Evolutionary conservation across 1,140 invertebrate species (phyloP).

Genomic region (Drosophila aff.): DNA sequence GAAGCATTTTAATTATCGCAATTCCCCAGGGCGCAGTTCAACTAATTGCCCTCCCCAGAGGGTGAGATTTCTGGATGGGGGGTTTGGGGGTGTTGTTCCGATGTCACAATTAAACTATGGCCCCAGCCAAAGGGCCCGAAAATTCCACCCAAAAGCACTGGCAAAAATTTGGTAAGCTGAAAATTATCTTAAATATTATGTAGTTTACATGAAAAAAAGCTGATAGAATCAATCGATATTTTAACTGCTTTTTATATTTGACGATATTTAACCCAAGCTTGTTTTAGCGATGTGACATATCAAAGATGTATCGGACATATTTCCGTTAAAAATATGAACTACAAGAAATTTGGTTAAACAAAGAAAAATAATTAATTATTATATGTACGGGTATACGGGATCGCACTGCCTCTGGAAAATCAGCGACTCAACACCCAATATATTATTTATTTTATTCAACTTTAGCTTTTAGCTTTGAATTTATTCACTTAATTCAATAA

Average conservation of each 20-base stretch:
- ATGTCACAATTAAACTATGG: conserved; percentile 79
- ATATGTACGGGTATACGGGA: no score
- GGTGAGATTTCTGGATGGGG: conserved; percentile 9
- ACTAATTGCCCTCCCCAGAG: conserved; percentile 70
- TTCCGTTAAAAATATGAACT: neutral
- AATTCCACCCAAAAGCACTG: conserved; percentile 20
- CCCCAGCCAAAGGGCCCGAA: conserved; percentile 44
- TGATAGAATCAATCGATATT: neutral
- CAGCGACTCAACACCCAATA: no score
- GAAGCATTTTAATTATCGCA: conserved; percentile 79
- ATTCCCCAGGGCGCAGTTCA: conserved; percentile 75
- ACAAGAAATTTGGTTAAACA: neutral
- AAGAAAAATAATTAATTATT: no score
- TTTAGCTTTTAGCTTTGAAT: neutral
- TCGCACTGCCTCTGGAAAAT: no score
- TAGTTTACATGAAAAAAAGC: no score
- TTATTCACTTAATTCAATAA: neutral
- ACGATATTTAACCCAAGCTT: neutral
- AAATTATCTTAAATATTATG: neutral
- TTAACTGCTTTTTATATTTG: neutral
- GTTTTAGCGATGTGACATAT: neutral
- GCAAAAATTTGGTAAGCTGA: neutral
- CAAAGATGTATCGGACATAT: neutral
- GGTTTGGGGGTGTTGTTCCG: conserved; percentile 21
- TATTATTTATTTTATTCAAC: no score